Base-by-base conservation (phyloP, 2,113 vertebrate genomes). In the Myodes glareolus region DNA sequence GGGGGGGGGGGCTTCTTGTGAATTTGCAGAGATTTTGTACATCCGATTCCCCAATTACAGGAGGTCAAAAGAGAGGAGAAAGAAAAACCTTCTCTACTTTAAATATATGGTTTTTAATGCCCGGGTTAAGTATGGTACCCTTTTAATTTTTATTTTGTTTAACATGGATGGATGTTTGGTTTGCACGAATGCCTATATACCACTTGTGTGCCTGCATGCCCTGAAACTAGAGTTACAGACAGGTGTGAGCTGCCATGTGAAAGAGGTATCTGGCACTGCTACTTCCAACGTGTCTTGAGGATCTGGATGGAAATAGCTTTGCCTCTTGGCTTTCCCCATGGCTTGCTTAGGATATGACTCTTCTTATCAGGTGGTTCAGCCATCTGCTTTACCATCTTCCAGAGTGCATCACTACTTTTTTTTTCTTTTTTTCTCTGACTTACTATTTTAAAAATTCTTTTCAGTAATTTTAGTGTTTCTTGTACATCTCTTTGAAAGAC, bases 291-390 rank as follows among this genome's bases (percentile, higher is more conserved):
- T 92, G 12, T 96, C 68, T 95, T 84, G 39, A 31, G 47, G 75
- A 67, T 96, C 52, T 88, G n/a, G 67, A 78, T 70, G 7, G 84
- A 96, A 96, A 88, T 95, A 92, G 68, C 55, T 78, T 96, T 96
- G 96, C 78, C 93, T 90, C 78, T 96, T 97, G 91, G 91, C 88
- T 90, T 88, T 88, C 31, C 75, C 39, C 1, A 17, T 72, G 55
- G 63, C 89, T 92, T 78, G 52, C 97, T 96, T 95, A 58, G 68
- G 33, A 73, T 88, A 50, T 1, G 36, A 78, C 63, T 92, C 82
- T 93, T 94, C 50, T 84, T 80, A 65, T 81, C 3, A 13, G n/a
- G 75, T 91, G 55, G 39, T 89, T 95, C 78, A 88, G 1, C 92
- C 75, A 88, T 95, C 95, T 95, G 42, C 88, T 97, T 65, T 63